Base-by-base conservation (phyloP, 2,797 vertebrate genomes). In the Percopsis omiscomaycus region DNA sequence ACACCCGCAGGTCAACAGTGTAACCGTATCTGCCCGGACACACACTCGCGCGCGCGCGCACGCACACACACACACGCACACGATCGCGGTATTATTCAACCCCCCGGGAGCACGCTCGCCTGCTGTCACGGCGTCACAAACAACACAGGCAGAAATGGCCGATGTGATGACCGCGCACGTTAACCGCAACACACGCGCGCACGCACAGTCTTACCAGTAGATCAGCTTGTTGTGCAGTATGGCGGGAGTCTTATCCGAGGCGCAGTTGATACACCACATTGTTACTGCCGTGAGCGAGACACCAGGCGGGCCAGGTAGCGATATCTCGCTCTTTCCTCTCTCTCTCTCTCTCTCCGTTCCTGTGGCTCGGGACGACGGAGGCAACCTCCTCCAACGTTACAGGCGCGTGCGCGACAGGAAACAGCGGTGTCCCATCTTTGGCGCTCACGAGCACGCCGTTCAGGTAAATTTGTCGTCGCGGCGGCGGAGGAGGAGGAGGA, bases 201-300 rank as follows among this genome's bases (percentile, higher is more conserved):
- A 3, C 44, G 4, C 57, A n/a, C 16, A 27, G 44, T 69, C 90
- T 86, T 83, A 91, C 90, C 90, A 89, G 84, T 90, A 91, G 0
- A 90, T 87, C 75, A 91, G 90, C 84, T 91, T 91, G 88, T 91
- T 91, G 84, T 91, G 87, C 4, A 89, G 88, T 79, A 89, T 87
- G 14, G 88, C 87, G 68, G 90, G 88, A 57, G 88, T 89, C 84
- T 89, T 91, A 67, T 91, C 90, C 71, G 90, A 91, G 27, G 90
- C 90, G 85, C 90, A 91, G 82, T 91, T 91, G 69, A 91, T 90
- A 84, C 90, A 91, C 89, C 89, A 90, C 90, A 90, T 91, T 58
- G 80, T 85, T 79, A 75, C 81, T 73, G 78, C 69, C n/a, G 77
- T 13, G 10, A 50, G 9, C n/a, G 30, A 14, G 55, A 22, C n/a